Evolutionary conservation across 2,888 invertebrate genomes (phyloP).

Genomic region (Pollenia labialis): DNA sequence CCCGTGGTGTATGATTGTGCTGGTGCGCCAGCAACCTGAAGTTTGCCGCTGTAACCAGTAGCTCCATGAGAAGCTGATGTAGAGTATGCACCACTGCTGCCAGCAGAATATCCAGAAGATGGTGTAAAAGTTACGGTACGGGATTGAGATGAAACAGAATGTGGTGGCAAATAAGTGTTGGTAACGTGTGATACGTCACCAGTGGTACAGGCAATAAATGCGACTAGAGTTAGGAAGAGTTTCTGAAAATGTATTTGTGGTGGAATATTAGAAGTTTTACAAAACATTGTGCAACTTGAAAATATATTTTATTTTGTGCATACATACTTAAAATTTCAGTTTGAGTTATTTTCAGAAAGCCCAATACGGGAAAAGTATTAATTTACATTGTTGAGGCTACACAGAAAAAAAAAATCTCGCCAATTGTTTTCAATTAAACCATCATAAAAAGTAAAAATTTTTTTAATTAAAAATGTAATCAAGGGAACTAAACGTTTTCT

Average conservation of each 20-base stretch:
- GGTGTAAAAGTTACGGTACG: conserved; percentile 72
- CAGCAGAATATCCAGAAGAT: conserved; percentile 71
- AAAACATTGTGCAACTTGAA: too few species aligned
- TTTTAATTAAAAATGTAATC: too few species aligned
- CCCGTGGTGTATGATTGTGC: conserved; percentile 36
- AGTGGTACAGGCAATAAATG: conserved; percentile 68
- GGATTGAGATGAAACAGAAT: conserved; percentile 72
- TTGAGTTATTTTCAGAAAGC: too few species aligned
- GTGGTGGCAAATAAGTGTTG: conserved; percentile 78
- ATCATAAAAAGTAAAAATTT: too few species aligned
- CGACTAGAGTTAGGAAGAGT: conserved; percentile 73
- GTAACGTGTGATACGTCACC: conserved; percentile 80
- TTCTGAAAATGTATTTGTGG: conserved; percentile 74
- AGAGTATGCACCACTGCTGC: conserved; percentile 50
- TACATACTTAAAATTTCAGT: too few species aligned
- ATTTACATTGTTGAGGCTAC: too few species aligned
- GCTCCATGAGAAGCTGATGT: conserved; percentile 17
- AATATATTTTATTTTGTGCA: neutral
- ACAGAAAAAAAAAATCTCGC: too few species aligned
- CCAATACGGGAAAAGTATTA: too few species aligned
- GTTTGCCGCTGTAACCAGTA: conserved; percentile 56
- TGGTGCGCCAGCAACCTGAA: conserved; percentile 22
- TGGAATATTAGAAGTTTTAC: too few species aligned
- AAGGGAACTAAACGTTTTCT: too few species aligned
- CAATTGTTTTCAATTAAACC: too few species aligned